Conservation (phyloP, 2,113 vertebrate species). For the Rynchops niger region DNA sequence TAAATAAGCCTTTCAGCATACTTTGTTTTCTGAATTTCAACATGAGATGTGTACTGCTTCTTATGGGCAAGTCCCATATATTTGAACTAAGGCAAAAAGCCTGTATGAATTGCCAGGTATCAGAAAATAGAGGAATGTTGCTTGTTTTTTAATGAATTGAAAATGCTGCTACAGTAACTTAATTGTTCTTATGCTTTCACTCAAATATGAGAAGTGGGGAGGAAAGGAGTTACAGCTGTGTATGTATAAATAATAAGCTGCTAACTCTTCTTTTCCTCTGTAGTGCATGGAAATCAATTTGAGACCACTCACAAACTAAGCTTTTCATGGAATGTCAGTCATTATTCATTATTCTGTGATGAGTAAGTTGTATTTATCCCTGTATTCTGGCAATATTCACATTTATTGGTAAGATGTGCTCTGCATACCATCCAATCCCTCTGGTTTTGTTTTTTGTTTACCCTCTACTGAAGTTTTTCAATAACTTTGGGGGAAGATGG, state of each 20-base stretch:
- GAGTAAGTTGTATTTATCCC: not conserved
- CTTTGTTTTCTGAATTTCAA: not conserved
- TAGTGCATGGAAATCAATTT: not conserved
- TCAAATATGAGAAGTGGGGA: not conserved
- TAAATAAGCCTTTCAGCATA: not conserved
- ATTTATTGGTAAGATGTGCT: not conserved
- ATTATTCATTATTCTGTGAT: not conserved
- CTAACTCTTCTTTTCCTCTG: not conserved
- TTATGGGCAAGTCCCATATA: not conserved
- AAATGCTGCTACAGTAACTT: not conserved
- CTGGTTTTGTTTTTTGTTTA: not conserved
- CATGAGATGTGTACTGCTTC: not conserved
- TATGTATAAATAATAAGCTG: not conserved
- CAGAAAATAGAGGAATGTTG: not conserved
- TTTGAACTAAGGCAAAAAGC: not conserved
- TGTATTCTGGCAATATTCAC: not conserved
- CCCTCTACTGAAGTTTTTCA: not conserved
- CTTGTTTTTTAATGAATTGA: not conserved
- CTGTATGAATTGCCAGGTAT: not conserved
- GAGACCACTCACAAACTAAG: not conserved
- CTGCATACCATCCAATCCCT: not conserved
- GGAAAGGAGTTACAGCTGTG: not conserved
- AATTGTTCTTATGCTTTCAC: not conserved
- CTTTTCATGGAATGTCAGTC: not conserved
- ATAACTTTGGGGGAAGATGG: not conserved